Conservation (phyloP, 2,113 vertebrate species). For the Dryoscopus gambensis region DNA sequence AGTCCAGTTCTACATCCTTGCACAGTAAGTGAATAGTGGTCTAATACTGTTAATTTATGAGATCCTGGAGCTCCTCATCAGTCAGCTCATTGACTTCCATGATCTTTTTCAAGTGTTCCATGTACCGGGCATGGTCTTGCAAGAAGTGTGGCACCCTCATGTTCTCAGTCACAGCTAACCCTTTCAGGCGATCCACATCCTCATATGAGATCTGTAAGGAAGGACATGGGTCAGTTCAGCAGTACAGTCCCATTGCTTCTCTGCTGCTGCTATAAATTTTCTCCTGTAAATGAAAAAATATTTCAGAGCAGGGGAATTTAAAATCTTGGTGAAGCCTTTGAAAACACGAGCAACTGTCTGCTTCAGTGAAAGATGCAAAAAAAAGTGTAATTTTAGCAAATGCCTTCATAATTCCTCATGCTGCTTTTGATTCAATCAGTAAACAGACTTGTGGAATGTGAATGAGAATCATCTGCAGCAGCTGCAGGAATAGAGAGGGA, state of each 20-base stretch:
- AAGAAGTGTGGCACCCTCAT: conserved; percentile 89
- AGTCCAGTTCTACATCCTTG: neutral
- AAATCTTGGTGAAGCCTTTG: neutral
- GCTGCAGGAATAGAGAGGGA: neutral
- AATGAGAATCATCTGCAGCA: neutral
- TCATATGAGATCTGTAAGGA: conserved; percentile 85
- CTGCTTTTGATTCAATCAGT: neutral
- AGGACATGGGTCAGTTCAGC: neutral
- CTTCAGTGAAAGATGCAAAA: neutral
- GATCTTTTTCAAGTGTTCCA: conserved; percentile 87
- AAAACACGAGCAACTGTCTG: neutral
- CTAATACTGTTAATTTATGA: conserved; percentile 56
- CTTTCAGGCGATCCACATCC: conserved; percentile 86
- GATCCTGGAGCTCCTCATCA: conserved; percentile 80
- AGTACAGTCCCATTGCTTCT: neutral
- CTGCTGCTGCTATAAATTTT: neutral
- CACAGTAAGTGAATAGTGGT: neutral
- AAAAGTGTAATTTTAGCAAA: neutral
- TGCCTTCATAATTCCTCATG: neutral
- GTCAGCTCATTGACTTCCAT: conserved; percentile 89
- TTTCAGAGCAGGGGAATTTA: neutral
- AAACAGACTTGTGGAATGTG: neutral
- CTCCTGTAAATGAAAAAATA: neutral
- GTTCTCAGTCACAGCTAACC: conserved; percentile 79
- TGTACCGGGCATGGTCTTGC: conserved; percentile 82